Percentiles rank a stretch among this genome's conserved stretches.
phyloP scores from a whole-genome alignment of 1,140 invertebrate genomes.

The Lasaia peninsularis region DNA sequence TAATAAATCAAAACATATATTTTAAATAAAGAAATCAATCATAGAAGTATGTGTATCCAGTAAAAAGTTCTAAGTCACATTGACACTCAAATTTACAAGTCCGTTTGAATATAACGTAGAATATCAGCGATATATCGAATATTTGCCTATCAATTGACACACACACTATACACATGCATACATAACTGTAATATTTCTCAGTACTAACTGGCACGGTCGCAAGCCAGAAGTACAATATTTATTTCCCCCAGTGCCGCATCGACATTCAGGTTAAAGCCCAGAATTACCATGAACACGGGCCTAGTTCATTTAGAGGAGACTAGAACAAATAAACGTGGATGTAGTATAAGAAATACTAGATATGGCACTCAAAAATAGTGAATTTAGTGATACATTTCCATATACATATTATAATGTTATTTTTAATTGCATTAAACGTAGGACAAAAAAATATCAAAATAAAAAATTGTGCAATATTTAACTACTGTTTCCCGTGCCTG shows the following conservation, averaged over 20 bases:
- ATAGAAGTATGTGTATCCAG: no score
- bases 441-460: no score
- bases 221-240: conserved; percentile 32
- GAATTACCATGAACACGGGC: conserved; percentile 57
- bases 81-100: no score
- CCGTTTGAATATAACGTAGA: no score
- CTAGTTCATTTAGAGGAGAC: conserved; percentile 48
- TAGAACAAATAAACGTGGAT: conserved; percentile 16
- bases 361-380: not conserved
- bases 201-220: conserved; percentile 1
- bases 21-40: no score
- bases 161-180: not conserved
- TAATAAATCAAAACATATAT: no score
- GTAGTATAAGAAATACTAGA: not conserved
- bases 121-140: not conserved
- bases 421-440: no score
- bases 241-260: conserved; percentile 42
- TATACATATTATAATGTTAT: no score
- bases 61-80: no score
- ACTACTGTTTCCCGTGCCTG: no score
- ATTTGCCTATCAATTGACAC: not conserved
- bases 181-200: conserved; percentile 14
- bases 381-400: no score
- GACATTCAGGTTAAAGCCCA: conserved; percentile 48
- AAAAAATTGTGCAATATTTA: no score